phyloP scores from a whole-genome alignment of 2,888 invertebrate genomes.

The Cremastinae sp. region DNA sequence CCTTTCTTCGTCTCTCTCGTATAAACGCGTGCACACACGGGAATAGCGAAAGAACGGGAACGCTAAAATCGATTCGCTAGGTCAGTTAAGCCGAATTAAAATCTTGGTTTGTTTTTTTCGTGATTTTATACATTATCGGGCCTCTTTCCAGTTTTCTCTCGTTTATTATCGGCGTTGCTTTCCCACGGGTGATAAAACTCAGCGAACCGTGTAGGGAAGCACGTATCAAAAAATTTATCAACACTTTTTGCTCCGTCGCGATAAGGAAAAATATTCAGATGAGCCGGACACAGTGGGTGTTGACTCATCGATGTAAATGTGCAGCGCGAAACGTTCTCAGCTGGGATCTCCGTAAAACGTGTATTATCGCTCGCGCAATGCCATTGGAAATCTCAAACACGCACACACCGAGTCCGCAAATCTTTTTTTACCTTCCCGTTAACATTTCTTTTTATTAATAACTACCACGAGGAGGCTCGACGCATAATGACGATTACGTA shows the following conservation, averaged over 20 bases:
- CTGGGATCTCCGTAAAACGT: too few species aligned
- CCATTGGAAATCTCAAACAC: too few species aligned
- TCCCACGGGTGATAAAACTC: too few species aligned
- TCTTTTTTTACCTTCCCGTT: constrained; percentile 14
- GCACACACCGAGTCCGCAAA: not conserved
- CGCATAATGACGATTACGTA: constrained; percentile 51
- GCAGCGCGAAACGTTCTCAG: too few species aligned
- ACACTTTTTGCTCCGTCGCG: too few species aligned
- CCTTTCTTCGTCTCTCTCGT: not conserved
- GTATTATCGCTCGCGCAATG: too few species aligned
- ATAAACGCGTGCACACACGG: not conserved
- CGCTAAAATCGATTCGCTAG: constrained; percentile 32
- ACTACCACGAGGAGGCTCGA: constrained; percentile 47
- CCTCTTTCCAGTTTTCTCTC: not conserved
- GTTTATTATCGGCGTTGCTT: too few species aligned
- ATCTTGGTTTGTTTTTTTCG: not conserved
- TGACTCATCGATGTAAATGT: too few species aligned
- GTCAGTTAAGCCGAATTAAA: constrained; percentile 29
- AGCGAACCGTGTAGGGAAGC: too few species aligned
- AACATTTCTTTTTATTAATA: constrained; percentile 48
- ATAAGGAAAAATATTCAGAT: too few species aligned
- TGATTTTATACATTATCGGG: not conserved
- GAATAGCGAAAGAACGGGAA: not conserved
- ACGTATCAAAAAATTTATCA: too few species aligned
- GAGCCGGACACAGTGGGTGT: too few species aligned